A percentile compares a stretch with the other conserved stretches of the same genome.
Evolutionary conservation across 2,888 invertebrate genomes (phyloP).

Genomic region (Deilephila porcellus): DNA sequence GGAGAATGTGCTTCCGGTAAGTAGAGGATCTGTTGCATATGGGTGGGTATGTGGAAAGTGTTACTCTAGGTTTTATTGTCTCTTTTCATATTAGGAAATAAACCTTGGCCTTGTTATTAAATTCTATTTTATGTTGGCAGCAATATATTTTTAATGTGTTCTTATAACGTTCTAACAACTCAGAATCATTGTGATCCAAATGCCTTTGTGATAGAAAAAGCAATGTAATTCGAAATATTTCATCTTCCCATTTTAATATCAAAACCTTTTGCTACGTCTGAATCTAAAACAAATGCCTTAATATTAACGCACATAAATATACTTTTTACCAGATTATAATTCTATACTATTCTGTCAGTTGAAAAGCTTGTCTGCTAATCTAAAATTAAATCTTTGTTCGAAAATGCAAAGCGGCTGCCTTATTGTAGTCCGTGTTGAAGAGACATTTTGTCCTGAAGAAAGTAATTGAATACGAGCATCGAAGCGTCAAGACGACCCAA

Average conservation of each 20-base stretch:
- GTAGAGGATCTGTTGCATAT: no score
- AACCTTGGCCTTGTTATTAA: no score
- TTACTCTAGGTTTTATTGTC: no score
- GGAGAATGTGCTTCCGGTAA: constrained; percentile 93
- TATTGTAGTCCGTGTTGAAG: constrained; percentile 61
- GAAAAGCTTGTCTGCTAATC: constrained; percentile 62
- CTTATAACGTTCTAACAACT: neutral
- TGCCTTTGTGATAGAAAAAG: neutral
- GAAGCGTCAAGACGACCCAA: constrained; percentile 60
- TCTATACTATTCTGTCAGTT: constrained; percentile 38
- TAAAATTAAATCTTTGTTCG: constrained; percentile 75
- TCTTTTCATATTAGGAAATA: no score
- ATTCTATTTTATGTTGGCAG: no score
- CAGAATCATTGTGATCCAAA: neutral
- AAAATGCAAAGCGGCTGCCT: constrained; percentile 61
- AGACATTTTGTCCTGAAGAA: constrained; percentile 70
- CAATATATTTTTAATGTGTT: no score
- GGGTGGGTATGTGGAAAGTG: no score
- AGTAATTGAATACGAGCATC: constrained; percentile 69
- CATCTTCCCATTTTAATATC: neutral
- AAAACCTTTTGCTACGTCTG: neutral
- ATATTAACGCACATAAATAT: neutral
- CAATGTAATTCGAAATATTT: neutral
- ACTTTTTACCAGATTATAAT: constrained; percentile 32
- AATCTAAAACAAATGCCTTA: neutral